Percentiles rank a stretch among this genome's conserved stretches.
phyloP scores from a whole-genome alignment of 2,888 invertebrate genomes.

The Papilio gigon region DNA sequence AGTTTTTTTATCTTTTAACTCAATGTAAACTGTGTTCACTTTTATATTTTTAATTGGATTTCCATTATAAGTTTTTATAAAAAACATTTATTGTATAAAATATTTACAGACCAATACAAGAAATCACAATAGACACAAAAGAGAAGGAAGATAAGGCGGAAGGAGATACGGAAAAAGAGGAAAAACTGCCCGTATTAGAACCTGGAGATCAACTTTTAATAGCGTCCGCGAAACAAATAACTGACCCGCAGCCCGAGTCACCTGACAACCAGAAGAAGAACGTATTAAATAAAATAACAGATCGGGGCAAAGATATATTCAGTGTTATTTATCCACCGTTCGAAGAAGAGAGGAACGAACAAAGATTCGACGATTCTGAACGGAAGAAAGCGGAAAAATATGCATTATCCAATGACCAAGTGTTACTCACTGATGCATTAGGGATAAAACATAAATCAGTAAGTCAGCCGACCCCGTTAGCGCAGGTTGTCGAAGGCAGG shows the following conservation, averaged over 20 bases:
- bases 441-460: conserved; percentile 56
- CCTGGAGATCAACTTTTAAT: conserved; percentile 85
- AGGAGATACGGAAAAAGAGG: conserved; percentile 51
- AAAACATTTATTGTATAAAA: neutral
- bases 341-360: conserved; percentile 71
- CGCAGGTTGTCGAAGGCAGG: conserved; percentile 70
- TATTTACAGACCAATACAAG: conserved; percentile 36
- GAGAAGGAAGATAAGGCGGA: conserved; percentile 47
- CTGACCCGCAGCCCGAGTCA: conserved; percentile 54
- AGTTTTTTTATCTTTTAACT: no score
- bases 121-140: conserved; percentile 35
- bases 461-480: conserved; percentile 65
- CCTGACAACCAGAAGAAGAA: conserved; percentile 69
- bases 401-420: conserved; percentile 70
- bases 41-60: no score
- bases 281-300: conserved; percentile 73
- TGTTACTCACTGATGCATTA: conserved; percentile 67
- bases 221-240: conserved; percentile 54
- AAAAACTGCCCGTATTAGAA: conserved; percentile 80
- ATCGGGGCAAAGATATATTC: conserved; percentile 75
- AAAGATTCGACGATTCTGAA: conserved; percentile 74
- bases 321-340: conserved; percentile 75
- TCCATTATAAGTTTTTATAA: no score
- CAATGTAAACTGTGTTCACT: no score
- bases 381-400: conserved; percentile 77